phyloP scores from a whole-genome alignment of 2,113 vertebrate species.

The Drymodes brunneopygia region DNA sequence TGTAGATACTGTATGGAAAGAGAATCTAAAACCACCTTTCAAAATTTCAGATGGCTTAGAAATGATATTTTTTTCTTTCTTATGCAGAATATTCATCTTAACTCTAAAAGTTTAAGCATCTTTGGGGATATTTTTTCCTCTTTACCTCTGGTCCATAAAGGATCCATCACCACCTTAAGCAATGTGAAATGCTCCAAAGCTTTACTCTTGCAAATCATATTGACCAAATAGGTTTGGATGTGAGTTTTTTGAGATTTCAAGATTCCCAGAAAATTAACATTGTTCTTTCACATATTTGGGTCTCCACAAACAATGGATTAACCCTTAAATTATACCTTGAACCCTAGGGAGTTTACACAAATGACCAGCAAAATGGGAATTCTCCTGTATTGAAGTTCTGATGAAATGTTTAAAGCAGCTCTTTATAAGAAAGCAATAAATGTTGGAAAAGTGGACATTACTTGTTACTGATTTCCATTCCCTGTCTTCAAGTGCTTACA shows the following conservation, averaged over 20 bases:
- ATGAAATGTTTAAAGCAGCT: neutral
- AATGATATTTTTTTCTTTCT: neutral
- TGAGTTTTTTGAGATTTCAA: neutral
- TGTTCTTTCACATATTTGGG: neutral
- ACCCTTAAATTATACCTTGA: neutral
- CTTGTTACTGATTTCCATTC: neutral
- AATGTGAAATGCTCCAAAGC: neutral
- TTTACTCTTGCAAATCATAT: neutral
- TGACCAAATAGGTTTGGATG: rapidly evolving
- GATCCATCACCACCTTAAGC: neutral
- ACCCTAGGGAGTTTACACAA: neutral
- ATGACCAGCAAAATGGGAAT: neutral
- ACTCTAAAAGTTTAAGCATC: neutral
- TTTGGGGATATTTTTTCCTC: neutral
- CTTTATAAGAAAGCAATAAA: neutral
- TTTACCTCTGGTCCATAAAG: neutral
- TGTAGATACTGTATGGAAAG: neutral
- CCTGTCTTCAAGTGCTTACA: neutral
- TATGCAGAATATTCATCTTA: neutral
- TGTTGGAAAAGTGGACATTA: neutral
- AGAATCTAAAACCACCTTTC: neutral
- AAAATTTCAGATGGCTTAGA: neutral
- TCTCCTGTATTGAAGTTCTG: neutral
- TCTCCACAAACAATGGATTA: neutral
- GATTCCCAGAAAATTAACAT: neutral